Percentiles rank a stretch among this genome's conserved stretches.
phyloP scores from a whole-genome alignment of 2,888 invertebrate species.

The Sinohyriopsis cumingii region DNA sequence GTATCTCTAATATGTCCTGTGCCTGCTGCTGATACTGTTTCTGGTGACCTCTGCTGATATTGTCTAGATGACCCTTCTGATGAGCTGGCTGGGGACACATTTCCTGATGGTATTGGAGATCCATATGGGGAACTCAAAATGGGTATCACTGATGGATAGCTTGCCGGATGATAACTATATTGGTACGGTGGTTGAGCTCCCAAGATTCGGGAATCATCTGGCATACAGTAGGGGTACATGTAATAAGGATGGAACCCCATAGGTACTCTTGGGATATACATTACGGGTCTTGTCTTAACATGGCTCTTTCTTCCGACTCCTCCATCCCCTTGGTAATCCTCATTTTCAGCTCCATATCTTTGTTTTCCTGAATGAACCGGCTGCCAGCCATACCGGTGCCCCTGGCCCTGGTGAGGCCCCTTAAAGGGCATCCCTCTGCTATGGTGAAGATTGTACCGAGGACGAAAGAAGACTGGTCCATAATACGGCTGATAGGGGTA shows the following conservation, averaged over 20 bases:
- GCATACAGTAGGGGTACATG: constrained; percentile 26
- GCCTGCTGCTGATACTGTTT: constrained; percentile 29
- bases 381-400: background rate
- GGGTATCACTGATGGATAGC: constrained; percentile 14
- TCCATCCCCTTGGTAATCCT: background rate
- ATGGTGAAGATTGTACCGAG: constrained; percentile 27
- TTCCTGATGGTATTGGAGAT: constrained; percentile 30
- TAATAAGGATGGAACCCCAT: constrained; percentile 25
- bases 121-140: constrained; percentile 17
- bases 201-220: constrained; percentile 26
- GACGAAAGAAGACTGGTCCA: constrained; percentile 44
- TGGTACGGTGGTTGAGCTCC: constrained; percentile 26
- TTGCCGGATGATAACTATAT: constrained; percentile 21
- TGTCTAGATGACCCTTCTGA: constrained; percentile 22
- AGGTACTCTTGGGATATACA: constrained; percentile 27
- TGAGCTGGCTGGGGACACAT: constrained; percentile 30
- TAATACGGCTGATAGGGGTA: constrained; percentile 36
- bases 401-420: background rate
- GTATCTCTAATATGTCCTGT: constrained; percentile 18
- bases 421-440: constrained; percentile 1
- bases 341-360: constrained; percentile 4
- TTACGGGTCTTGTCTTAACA: constrained; percentile 21
- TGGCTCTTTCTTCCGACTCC: constrained; percentile 9
- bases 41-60: constrained; percentile 12
- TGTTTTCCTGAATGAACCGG: background rate